Percentiles rank a stretch among this genome's conserved stretches.
phyloP scores from a whole-genome alignment of 2,113 vertebrate species.

The Oreochromis tanganicae region DNA sequence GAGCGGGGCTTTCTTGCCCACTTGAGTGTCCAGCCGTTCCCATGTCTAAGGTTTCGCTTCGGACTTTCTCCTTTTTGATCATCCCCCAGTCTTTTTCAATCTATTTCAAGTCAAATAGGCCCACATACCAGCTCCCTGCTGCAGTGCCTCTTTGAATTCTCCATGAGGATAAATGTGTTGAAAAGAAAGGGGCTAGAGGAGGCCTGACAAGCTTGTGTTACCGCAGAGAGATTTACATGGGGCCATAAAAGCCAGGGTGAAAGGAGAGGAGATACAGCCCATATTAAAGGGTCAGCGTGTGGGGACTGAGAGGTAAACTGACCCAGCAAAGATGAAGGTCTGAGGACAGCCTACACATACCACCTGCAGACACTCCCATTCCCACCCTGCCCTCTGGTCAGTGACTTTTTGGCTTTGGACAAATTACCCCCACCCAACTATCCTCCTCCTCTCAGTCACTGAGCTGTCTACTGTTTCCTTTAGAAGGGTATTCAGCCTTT shows the following conservation, averaged over 20 bases:
- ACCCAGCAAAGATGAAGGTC: slow-evolving; percentile 34
- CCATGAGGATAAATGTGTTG: slow-evolving; percentile 60
- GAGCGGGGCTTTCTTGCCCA: slow-evolving; percentile 42
- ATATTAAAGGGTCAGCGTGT: slow-evolving; percentile 42
- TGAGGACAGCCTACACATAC: slow-evolving; percentile 34
- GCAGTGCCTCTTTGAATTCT: slow-evolving; percentile 51
- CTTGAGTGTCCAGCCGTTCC: slow-evolving; percentile 59
- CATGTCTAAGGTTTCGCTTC: slow-evolving; percentile 65
- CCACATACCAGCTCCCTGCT: slow-evolving; percentile 30
- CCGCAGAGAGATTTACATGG: slow-evolving; percentile 65
- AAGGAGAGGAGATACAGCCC: slow-evolving; percentile 56
- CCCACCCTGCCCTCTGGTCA: slow-evolving; percentile 56
- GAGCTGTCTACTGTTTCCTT: slow-evolving; percentile 56
- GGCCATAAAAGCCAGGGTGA: slow-evolving; percentile 60
- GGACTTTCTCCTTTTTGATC: slow-evolving; percentile 67
- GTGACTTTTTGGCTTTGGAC: slow-evolving; percentile 29
- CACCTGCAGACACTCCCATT: slow-evolving; percentile 46
- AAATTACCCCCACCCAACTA: not conserved
- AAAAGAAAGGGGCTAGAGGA: slow-evolving; percentile 47
- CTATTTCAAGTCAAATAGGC: slow-evolving; percentile 43
- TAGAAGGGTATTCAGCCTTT: slow-evolving; percentile 19
- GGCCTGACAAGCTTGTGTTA: slow-evolving; percentile 64
- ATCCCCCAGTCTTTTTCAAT: slow-evolving; percentile 46
- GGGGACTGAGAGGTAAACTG: slow-evolving; percentile 49
- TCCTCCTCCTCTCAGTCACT: not conserved